phyloP scores from a whole-genome alignment of 2,797 vertebrate genomes.

The Onychomys torridus region DNA sequence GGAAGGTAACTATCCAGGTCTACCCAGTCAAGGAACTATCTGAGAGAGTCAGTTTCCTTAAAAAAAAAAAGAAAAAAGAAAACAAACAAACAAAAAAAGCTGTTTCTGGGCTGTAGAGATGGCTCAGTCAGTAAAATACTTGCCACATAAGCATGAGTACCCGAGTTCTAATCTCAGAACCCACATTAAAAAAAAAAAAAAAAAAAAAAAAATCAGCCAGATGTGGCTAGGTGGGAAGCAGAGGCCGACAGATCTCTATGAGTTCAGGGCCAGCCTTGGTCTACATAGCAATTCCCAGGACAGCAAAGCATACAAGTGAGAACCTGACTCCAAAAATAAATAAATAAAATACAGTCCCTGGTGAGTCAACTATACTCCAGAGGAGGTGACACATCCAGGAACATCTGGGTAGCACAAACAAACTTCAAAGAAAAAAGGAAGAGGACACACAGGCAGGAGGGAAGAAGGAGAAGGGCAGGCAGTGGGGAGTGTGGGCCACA shows the following conservation, averaged over 20 bases:
- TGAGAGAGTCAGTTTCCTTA: not conserved
- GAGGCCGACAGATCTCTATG: not conserved
- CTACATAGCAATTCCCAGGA: not conserved
- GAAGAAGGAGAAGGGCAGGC: not conserved
- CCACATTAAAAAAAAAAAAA: not conserved
- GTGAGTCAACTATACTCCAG: not conserved
- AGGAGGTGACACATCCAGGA: not conserved
- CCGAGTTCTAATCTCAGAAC: not conserved
- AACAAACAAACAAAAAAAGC: not conserved
- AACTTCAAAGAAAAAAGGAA: not conserved
- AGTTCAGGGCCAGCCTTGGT: not conserved
- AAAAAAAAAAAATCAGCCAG: not conserved
- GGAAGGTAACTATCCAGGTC: not conserved
- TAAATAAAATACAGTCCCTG: not conserved
- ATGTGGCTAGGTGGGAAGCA: not conserved
- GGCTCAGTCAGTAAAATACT: not conserved
- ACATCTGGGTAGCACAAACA: not conserved
- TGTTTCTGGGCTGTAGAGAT: not conserved
- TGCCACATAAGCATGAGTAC: not conserved
- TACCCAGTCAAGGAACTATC: not conserved
- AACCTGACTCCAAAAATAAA: not conserved
- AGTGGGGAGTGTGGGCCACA: not conserved
- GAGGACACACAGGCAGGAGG: not conserved
- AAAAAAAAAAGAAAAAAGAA: not conserved
- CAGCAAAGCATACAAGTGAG: not conserved